Conservation (phyloP, 2,113 vertebrate genomes). For the Progne subis region DNA sequence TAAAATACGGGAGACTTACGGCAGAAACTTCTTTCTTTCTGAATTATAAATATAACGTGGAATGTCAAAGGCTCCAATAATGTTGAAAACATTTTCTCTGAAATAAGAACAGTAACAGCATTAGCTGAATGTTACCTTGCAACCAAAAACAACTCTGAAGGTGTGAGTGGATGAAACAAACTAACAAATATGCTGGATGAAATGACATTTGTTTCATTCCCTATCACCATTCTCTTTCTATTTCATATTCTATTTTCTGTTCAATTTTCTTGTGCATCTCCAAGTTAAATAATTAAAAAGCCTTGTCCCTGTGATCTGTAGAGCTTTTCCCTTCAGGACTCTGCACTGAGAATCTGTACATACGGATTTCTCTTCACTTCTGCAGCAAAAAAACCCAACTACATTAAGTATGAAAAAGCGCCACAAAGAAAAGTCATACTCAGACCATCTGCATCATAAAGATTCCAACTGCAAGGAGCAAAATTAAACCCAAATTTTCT, state of each 20-base stretch:
- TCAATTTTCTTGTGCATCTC: background rate
- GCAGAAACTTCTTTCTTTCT: slow-evolving; percentile 95
- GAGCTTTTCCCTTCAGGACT: background rate
- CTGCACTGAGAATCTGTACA: background rate
- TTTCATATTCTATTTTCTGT: background rate
- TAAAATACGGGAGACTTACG: slow-evolving; percentile 80
- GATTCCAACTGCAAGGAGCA: background rate
- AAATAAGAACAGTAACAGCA: slow-evolving; percentile 17
- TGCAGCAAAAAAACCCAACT: rapidly evolving
- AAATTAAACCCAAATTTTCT: background rate
- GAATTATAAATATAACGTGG: slow-evolving; percentile 90
- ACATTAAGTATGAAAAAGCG: background rate
- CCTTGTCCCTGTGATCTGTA: background rate
- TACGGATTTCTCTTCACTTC: background rate
- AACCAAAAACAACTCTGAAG: background rate
- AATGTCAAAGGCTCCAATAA: slow-evolving; percentile 95
- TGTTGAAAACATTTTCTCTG: slow-evolving; percentile 95
- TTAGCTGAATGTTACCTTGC: background rate
- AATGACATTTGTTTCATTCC: background rate
- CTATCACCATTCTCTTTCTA: background rate
- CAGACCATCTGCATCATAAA: background rate
- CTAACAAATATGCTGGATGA: background rate
- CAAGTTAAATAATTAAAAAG: background rate
- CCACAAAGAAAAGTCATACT: background rate
- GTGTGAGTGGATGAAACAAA: background rate